phyloP scores from a whole-genome alignment of 53 echinoderm and acorn worm genomes.

The Echinometra lucunter region DNA sequence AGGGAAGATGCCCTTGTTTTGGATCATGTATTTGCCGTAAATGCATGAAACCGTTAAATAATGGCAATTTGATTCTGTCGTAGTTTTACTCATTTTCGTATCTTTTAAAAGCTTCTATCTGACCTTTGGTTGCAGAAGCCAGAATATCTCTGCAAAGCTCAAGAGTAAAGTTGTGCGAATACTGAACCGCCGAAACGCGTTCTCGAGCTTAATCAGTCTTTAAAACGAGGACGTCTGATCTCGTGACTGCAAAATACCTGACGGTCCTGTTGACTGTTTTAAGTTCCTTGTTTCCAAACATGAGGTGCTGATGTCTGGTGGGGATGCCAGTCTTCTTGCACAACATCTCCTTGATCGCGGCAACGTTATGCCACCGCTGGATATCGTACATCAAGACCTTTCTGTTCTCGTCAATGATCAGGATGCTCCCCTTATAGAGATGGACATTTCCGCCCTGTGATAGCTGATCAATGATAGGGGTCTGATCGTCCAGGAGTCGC shows the following conservation, averaged over 20 bases:
- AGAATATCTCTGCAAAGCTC: neutral
- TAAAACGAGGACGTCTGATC: conserved; percentile 21
- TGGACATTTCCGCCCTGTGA: conserved; percentile 16
- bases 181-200: neutral
- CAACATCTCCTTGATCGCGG: conserved; percentile 62
- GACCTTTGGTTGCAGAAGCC: too few species aligned
- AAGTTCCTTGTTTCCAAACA: conserved; percentile 40
- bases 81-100: too few species aligned
- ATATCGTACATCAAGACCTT: conserved; percentile 51
- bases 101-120: too few species aligned
- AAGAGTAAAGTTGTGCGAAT: neutral
- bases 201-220: neutral
- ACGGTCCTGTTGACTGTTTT: conserved; percentile 53
- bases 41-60: too few species aligned
- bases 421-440: conserved; percentile 20
- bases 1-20: too few species aligned
- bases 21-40: too few species aligned
- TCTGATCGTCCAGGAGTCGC: conserved; percentile 26
- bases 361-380: conserved; percentile 65
- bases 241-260: conserved; percentile 47
- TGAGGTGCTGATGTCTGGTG: conserved; percentile 56
- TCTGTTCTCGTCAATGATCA: conserved; percentile 32
- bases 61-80: too few species aligned
- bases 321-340: conserved; percentile 14
- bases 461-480: conserved; percentile 40